Evolutionary conservation across 2,888 invertebrate species (phyloP).

Genomic region (Drosophila falleni): DNA sequence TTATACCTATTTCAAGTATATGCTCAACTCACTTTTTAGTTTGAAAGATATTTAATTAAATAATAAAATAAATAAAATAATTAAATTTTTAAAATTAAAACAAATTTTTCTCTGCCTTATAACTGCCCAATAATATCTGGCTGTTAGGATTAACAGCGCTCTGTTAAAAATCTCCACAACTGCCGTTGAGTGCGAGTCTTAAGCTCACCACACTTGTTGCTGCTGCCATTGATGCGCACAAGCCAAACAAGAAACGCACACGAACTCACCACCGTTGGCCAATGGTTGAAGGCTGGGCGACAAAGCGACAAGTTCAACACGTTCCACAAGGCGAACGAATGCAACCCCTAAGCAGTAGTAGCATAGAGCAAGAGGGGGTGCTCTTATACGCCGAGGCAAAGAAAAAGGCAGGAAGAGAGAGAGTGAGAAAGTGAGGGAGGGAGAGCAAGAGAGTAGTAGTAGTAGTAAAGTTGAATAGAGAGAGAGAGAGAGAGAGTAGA

Average conservation of each 20-base stretch:
- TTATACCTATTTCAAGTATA: too few relatives aligned
- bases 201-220: conserved; percentile 74
- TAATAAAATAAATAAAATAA: too few relatives aligned
- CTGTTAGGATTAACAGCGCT: conserved; percentile 5
- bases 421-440: conserved; percentile 7
- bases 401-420: not conserved
- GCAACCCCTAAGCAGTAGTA: conserved; percentile 38
- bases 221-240: conserved; percentile 57
- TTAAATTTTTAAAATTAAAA: too few relatives aligned
- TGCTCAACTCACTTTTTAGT: too few relatives aligned
- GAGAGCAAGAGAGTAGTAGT: conserved; percentile 24
- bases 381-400: conserved; percentile 59
- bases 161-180: conserved; percentile 52
- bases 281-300: conserved; percentile 68
- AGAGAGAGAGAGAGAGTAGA: not conserved
- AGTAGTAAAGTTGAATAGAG: not conserved
- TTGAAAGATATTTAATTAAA: too few relatives aligned
- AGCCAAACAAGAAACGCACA: not conserved
- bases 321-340: conserved; percentile 29
- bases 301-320: conserved; percentile 75
- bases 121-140: too few relatives aligned
- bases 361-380: not conserved
- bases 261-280: conserved; percentile 65
- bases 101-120: too few relatives aligned
- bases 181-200: not conserved